Evolutionary conservation across 1,140 invertebrate genomes (phyloP), one percentile per base, ranked within the genome.

Genomic region (Coenobita brevimanus): DNA sequence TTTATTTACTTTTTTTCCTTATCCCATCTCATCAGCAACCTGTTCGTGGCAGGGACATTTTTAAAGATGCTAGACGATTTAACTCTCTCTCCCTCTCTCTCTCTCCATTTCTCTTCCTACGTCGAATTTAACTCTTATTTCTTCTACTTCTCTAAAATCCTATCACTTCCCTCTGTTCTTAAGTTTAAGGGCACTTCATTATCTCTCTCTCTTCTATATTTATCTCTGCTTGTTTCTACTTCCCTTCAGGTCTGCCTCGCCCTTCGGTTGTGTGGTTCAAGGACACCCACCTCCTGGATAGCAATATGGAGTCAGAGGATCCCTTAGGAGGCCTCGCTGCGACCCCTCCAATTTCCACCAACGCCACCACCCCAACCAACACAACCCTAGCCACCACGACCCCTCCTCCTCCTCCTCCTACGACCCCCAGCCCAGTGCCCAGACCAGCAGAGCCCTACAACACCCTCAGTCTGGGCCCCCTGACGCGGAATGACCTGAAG

Each of bases 401-500:
- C 15, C 4, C 8, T 3, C 41, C 41, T 24, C 69, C 43, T 13
- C 30, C 76, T 0, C 21, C 85, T 0, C 3, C 60, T 0, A 38
- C 30, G 1, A 50, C 64, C 1, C n/a, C 33, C 10, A 43, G 24
- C 54, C n/a, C 50, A 27, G 8, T 6, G 24, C 4, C 30, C 33
- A 71, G 3, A 24, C 33, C 17, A 3, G 64, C 8, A n/a, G 76
- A 73, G 2, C 76, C 84, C 0, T 87, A 57, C 43, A 93, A 94
- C 92, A 93, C 93, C 88, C 94, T 98, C 30, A 93, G 94, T 36
- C 93, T 94, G 43, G 94, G 95, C 57, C 95, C 95, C 81, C 94
- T 98, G 71, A 95, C 94, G 0, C 93, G 97, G 57, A 93, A 94
- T 30, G 97, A 98, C 92, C 94, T 98, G 0, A 95, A 96, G 91